Percentiles rank a stretch among this genome's conserved stretches.
These are phyloP conservation scores for Numenius arquata DNA, from an alignment of 2,113 vertebrate species.

Conservation along the genomic window DNA sequence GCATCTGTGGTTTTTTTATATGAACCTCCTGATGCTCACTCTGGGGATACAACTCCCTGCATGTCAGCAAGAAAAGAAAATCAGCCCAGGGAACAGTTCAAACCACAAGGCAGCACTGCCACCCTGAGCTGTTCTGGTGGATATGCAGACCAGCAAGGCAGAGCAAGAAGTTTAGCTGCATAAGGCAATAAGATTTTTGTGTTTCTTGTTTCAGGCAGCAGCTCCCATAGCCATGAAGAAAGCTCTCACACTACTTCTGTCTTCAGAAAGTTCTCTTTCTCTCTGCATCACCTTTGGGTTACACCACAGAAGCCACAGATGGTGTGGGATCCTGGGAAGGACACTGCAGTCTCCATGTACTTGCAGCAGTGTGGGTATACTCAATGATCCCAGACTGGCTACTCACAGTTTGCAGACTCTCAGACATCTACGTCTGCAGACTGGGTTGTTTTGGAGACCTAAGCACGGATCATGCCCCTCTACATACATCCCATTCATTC, in stretches of 20 bases:
- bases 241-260: neutral
- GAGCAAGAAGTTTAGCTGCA: neutral
- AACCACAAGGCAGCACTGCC: slow-evolving; percentile 53
- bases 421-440: rapidly evolving
- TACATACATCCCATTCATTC: rapidly evolving
- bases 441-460: neutral
- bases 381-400: neutral
- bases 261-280: neutral
- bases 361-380: neutral
- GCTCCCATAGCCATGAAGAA: neutral
- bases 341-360: neutral
- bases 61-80: neutral
- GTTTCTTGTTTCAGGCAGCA: neutral
- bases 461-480: neutral
- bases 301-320: neutral
- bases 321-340: rapidly evolving
- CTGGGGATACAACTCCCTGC: neutral
- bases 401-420: neutral
- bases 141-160: neutral
- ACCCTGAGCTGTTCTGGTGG: neutral
- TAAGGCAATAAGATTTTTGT: neutral
- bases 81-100: neutral
- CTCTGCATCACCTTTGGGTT: neutral
- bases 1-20: neutral
- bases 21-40: neutral